Base-by-base conservation (phyloP, 2,797 vertebrate genomes). In the Chelon auratus region DNA sequence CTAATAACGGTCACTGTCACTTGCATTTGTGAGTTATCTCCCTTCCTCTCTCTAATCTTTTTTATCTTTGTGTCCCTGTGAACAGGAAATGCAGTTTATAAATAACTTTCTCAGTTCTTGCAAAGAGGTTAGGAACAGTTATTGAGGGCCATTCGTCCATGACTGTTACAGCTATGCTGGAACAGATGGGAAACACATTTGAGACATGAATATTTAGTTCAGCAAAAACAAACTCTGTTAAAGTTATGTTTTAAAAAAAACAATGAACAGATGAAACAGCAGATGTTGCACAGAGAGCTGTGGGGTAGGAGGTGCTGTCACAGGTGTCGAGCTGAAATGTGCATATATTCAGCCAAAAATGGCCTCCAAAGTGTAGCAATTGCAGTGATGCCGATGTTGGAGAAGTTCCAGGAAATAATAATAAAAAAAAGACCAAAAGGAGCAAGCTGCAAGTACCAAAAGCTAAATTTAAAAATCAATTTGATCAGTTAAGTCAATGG, bases 61-160 rank as follows among this genome's bases (percentile, higher is more conserved):
- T 72, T 84, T 75, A 86, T 90, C 83, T 80, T 72, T 20, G 8
- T 68, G 56, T 71, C 79, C 80, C 81, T 86, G 87, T 87, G 87
- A 87, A 88, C 87, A 92, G 90, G 90, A 93, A 93, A 90, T 89
- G 68, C 86, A 83, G 86, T 89, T 92, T 93, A 93, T 92, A 94
- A 93, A 94, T 93, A 94, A 90, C 90, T 87, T 57, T 45, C 74
- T 81, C 50, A 72, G 81, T 88, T 91, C 78, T 77, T 75, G 60
- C 76, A 71, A 66, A 70, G 75, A 69, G 60, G 72, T 82, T 74
- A 53, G 68, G 62, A n/a, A 26, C 53, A 39, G 39, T 48, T 71
- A 72, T 51, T 56, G 37, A 83, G 63, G 67, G 67, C 63, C 59
- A 22, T 64, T 61, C 63, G 33, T 59, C 45, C 47, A 13, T 17